phyloP scores from a whole-genome alignment of 2,888 invertebrate species.

The Zele albiditarsus region DNA sequence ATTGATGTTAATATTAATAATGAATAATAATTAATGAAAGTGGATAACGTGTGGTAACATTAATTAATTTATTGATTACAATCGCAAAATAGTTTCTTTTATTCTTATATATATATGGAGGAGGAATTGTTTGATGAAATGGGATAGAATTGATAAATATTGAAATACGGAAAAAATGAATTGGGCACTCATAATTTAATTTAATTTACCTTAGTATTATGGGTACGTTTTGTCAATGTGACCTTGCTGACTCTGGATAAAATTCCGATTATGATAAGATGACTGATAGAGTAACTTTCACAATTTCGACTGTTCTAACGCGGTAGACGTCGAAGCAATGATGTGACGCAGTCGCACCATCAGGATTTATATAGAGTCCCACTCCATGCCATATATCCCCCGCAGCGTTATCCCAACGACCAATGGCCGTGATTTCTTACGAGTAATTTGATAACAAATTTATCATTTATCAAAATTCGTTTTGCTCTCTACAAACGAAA shows the following conservation, averaged over 20 bases:
- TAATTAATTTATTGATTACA: too few relatives aligned
- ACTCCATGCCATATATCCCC: conserved; percentile 43
- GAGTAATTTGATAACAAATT: conserved; percentile 10
- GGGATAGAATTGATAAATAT: too few relatives aligned
- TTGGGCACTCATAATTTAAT: neutral
- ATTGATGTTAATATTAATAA: too few relatives aligned
- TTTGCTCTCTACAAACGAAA: neutral
- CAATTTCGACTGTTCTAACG: conserved; percentile 33
- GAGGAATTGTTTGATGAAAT: too few relatives aligned
- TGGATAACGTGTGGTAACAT: too few relatives aligned
- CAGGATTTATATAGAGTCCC: conserved; percentile 58
- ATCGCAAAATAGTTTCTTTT: too few relatives aligned
- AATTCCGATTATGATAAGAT: neutral
- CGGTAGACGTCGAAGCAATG: conserved; percentile 58
- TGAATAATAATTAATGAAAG: too few relatives aligned
- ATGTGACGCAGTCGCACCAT: conserved; percentile 49
- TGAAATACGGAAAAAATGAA: neutral
- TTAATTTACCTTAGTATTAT: neutral
- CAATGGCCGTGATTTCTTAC: conserved; percentile 34
- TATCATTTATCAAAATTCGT: conserved; percentile 9
- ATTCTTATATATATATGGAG: too few relatives aligned
- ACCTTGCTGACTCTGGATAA: neutral
- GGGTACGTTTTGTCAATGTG: neutral
- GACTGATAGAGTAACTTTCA: neutral
- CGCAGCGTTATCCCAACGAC: conserved; percentile 35